Conservation (phyloP, 2,797 vertebrate species). For the Clarias platycephalus region DNA sequence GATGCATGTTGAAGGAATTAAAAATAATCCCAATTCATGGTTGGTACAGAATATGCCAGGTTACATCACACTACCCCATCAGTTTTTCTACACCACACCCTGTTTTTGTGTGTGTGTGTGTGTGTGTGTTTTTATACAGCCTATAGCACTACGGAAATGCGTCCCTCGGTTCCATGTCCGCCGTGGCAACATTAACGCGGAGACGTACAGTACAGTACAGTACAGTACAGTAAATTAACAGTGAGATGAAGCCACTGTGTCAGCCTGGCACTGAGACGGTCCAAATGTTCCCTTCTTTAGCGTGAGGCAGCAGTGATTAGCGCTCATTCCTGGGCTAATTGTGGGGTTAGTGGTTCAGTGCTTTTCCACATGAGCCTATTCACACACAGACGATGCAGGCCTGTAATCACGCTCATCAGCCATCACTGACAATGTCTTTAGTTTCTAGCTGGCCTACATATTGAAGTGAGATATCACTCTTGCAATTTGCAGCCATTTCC, state of each 20-base stretch:
- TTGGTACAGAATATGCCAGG: background rate
- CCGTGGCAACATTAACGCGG: background rate
- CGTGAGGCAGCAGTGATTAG: constrained; percentile 78
- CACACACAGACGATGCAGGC: constrained; percentile 59
- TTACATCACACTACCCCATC: background rate
- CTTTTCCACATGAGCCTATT: constrained; percentile 65
- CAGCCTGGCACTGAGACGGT: constrained; percentile 74
- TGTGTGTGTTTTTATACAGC: background rate
- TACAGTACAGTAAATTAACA: background rate
- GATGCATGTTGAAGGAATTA: too few species aligned
- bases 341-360: constrained; percentile 75
- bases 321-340: constrained; percentile 81
- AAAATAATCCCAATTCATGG: background rate
- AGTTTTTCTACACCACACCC: background rate
- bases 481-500: background rate
- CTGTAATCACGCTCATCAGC: constrained; percentile 64
- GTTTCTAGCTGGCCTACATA: background rate
- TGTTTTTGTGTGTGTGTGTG: background rate
- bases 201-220: background rate
- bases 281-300: constrained; percentile 73
- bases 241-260: constrained; percentile 63
- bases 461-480: background rate
- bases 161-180: background rate
- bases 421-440: constrained; percentile 2
- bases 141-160: background rate